Evolutionary conservation across 2,797 vertebrate species (phyloP).

Genomic region (Calcarius lapponicus): DNA sequence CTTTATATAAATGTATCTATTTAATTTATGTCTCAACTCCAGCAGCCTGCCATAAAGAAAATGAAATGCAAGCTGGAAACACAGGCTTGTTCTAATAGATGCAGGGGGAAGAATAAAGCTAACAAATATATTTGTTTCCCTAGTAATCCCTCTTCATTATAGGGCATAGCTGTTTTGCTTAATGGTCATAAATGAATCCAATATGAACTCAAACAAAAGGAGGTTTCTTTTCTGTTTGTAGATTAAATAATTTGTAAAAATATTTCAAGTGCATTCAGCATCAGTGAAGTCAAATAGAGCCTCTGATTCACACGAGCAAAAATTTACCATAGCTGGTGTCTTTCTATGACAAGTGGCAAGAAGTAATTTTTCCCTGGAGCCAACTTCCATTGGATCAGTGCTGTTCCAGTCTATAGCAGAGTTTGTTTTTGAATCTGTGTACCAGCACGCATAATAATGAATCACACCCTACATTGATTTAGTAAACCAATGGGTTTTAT

Average conservation of each 20-base stretch:
- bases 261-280: conserved; percentile 22
- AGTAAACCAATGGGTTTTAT: conserved; percentile 63
- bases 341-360: conserved; percentile 23
- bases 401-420: neutral
- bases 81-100: conserved; percentile 52
- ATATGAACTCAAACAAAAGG: conserved; percentile 45
- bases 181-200: conserved; percentile 66
- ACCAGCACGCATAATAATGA: conserved; percentile 21
- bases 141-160: conserved; percentile 64
- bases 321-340: neutral
- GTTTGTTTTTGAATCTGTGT: conserved; percentile 4
- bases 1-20: conserved; percentile 37
- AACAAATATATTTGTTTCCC: conserved; percentile 57
- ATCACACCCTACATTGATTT: conserved; percentile 59
- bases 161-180: conserved; percentile 60
- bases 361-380: conserved; percentile 53
- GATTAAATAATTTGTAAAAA: conserved; percentile 69
- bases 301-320: neutral
- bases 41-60: conserved; percentile 56
- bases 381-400: conserved; percentile 26
- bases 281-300: conserved; percentile 69
- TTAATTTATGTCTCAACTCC: conserved; percentile 34
- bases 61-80: conserved; percentile 53
- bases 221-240: conserved; percentile 23
- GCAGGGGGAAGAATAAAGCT: conserved; percentile 54